Evolutionary conservation across 1,140 invertebrate species (phyloP).

Genomic region (Gerris buenoi): DNA sequence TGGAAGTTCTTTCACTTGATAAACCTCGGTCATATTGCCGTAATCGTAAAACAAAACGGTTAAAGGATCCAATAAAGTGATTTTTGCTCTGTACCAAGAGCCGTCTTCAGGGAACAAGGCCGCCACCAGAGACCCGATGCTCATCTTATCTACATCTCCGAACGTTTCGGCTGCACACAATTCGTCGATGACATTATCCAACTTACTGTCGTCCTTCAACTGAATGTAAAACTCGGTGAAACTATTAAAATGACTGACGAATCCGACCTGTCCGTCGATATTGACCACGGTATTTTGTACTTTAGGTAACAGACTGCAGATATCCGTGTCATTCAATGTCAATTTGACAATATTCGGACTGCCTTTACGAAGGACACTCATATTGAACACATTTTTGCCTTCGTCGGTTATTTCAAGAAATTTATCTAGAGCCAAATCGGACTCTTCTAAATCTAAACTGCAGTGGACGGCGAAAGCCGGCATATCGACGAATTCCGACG

Average conservation of each 20-base stretch:
- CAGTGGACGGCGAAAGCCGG: background rate
- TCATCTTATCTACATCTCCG: background rate
- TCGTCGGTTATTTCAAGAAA: conserved; percentile 5
- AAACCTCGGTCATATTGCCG: conserved; percentile 46
- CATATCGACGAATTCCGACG: conserved; percentile 2
- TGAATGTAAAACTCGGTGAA: conserved; percentile 2
- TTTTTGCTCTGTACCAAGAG: conserved; percentile 4
- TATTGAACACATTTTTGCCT: conserved; percentile 3
- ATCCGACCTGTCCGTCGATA: background rate
- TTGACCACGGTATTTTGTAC: background rate
- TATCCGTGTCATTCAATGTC: background rate
- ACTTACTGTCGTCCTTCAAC: conserved; percentile 1
- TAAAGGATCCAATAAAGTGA: conserved; percentile 18
- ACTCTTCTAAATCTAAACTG: background rate
- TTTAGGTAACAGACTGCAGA: background rate
- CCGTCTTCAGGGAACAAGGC: conserved; percentile 9
- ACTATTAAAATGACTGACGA: background rate
- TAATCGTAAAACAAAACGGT: conserved; percentile 59
- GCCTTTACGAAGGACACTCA: background rate
- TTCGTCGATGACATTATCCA: background rate
- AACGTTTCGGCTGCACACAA: background rate
- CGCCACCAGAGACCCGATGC: conserved; percentile 4
- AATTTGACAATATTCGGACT: conserved; percentile 2
- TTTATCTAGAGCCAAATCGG: background rate
- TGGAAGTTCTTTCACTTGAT: conserved; percentile 42